Conservation (phyloP, 92 coral and sea anemone species). For the Zoanthus solanderi region DNA sequence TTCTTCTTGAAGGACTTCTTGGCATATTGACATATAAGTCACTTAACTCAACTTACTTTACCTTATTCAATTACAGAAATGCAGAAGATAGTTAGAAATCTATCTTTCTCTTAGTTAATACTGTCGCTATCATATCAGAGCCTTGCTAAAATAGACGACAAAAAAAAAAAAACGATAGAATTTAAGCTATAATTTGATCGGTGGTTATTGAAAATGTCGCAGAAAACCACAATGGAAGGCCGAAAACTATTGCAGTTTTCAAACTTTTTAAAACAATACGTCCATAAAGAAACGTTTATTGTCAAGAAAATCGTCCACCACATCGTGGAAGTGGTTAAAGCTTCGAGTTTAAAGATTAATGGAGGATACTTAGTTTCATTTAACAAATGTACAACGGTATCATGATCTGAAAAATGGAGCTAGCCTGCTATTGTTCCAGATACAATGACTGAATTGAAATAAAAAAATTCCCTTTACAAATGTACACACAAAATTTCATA, state of each 20-base stretch:
- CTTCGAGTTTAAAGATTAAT: no score
- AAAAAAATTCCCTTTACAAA: background rate
- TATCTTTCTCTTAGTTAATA: background rate
- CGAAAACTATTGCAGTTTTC: no score
- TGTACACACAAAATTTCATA: constrained; percentile 2
- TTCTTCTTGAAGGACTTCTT: background rate
- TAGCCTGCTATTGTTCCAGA: background rate
- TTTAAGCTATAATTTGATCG: no score
- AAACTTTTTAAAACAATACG: no score
- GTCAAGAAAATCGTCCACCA: no score
- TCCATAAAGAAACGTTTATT: no score
- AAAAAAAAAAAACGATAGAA: no score
- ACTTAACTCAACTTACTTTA: background rate
- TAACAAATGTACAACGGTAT: background rate
- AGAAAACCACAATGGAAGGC: no score
- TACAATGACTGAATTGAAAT: background rate
- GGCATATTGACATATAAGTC: background rate
- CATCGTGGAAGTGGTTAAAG: no score
- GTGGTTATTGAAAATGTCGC: no score
- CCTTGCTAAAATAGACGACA: no score
- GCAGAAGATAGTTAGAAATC: background rate
- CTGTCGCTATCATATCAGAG: background rate
- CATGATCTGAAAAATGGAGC: background rate
- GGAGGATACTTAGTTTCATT: background rate
- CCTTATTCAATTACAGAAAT: background rate